A percentile compares a stretch with the other conserved stretches of the same genome.
Conservation (phyloP, 1,140 invertebrate genomes). For the Melipona quadrifasciata region DNA sequence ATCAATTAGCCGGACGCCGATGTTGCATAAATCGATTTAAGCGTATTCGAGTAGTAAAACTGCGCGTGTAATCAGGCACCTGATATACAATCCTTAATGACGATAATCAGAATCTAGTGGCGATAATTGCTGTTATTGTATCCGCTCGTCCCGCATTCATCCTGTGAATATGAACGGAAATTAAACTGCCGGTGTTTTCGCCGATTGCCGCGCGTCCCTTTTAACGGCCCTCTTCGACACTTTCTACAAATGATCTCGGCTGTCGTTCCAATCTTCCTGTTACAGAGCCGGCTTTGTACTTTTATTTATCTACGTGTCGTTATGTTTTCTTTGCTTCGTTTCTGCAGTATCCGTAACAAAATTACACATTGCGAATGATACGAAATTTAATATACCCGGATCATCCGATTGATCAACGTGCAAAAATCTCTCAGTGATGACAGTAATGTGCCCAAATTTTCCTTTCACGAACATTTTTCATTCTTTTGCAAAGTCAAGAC, state of each 20-base stretch:
- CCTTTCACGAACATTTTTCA: too few species aligned
- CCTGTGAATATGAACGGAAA: background rate
- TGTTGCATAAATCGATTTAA: conserved; percentile 35
- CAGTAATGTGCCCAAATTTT: too few species aligned
- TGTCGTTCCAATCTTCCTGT: background rate
- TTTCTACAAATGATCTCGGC: background rate
- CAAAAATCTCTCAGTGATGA: too few species aligned
- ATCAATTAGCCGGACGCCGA: conserved; percentile 9
- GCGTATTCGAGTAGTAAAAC: conserved; percentile 24
- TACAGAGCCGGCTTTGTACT: background rate
- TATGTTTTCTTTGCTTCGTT: too few species aligned
- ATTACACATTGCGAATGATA: too few species aligned
- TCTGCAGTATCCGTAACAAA: too few species aligned
- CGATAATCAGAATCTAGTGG: conserved; percentile 42
- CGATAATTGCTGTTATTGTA: conserved; percentile 30
- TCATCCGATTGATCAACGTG: too few species aligned
- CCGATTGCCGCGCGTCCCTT: background rate
- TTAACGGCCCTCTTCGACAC: background rate
- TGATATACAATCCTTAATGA: conserved; percentile 32
- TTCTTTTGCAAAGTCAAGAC: too few species aligned
- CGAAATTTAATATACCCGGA: too few species aligned
- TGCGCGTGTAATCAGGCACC: conserved; percentile 6
- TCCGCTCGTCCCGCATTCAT: background rate
- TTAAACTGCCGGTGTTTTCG: background rate
- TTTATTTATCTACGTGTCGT: background rate